Evolutionary conservation across 2,113 vertebrate species (phyloP).

Genomic region (Epinephelus moara): DNA sequence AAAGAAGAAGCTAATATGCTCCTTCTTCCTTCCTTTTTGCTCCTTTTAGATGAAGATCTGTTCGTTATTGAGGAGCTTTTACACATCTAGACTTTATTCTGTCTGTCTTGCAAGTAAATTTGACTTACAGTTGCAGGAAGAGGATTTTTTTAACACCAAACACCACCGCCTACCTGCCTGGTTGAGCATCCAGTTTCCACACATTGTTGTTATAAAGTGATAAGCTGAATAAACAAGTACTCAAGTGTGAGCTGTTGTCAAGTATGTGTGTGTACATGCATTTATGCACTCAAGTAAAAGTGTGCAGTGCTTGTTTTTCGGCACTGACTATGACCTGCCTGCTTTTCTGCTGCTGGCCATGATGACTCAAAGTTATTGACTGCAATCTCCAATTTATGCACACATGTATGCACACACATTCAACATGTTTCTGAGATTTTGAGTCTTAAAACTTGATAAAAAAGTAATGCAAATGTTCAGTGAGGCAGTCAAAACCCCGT

Average conservation of each 20-base stretch:
- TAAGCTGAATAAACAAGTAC: background rate
- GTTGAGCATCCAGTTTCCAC: background rate
- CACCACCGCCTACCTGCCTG: background rate
- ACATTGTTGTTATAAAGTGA: no score
- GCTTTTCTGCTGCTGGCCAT: slow-evolving; percentile 10
- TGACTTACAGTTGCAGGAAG: background rate
- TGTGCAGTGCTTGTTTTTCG: slow-evolving; percentile 21
- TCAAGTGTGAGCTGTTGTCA: background rate
- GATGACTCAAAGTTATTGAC: slow-evolving; percentile 29
- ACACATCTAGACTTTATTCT: slow-evolving; percentile 3
- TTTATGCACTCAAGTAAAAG: slow-evolving; percentile 6
- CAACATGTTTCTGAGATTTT: background rate
- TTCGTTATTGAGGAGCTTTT: slow-evolving; percentile 26
- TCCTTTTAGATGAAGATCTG: background rate
- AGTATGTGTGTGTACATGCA: background rate
- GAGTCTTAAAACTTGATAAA: slow-evolving; percentile 23
- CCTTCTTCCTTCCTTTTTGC: slow-evolving; percentile 8
- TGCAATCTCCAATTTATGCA: slow-evolving; percentile 9
- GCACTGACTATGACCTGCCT: slow-evolving; percentile 3
- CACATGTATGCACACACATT: slow-evolving; percentile 25
- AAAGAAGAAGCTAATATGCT: slow-evolving; percentile 51
- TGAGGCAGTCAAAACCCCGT: slow-evolving; percentile 34
- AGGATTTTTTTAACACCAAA: background rate
- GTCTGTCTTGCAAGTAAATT: background rate
- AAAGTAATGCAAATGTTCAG: slow-evolving; percentile 49